Evolutionary conservation across 2,797 vertebrate species (phyloP), one percentile per base, ranked within the genome.

Genomic region (Propithecus perrieri): DNA sequence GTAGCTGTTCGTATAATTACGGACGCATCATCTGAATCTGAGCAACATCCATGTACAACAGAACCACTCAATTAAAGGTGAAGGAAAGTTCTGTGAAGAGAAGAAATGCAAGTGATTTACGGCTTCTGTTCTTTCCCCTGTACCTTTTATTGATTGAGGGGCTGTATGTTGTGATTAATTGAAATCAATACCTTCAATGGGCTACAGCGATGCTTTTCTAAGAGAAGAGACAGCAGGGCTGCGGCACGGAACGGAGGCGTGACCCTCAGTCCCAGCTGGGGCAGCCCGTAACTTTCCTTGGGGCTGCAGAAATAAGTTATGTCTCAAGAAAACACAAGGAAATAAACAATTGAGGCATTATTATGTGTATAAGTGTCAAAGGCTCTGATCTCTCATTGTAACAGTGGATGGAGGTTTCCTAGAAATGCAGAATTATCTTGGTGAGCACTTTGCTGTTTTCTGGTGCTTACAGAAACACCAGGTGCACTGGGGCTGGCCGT

Each of bases 121-220:
- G 97, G 61, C 81, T 91, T 43, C 46, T 59, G 91, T 97, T 94
- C 97, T 80, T 85, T 13, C 61, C 63, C 69, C 7, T 2, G 24
- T 92, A 95, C 35, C 61, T 95, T 95, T 89, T 4, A 93, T 97
- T 98, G 96, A 97, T 95, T 69, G 81, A 94, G 43, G 75, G 79
- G 30, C 80, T 96, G 76, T 90, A n/a, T 92, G 81, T 86, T 91
- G 53, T 97, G 97, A 97, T 97, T 98, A 96, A 98, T 98, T 97
- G 97, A 97, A 98, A 97, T 97, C 95, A 97, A 93, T 98, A 96
- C 89, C 95, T 97, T 96, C 96, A 86, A 95, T 79, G 2, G 24
- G 96, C 71, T 69, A 86, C 94, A 95, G 87, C 5, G 69, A 53
- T 95, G 35, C 13, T 41, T 90, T 95, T 75, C 17, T 79, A 81